phyloP scores from a whole-genome alignment of 2,797 vertebrate genomes.

The Karalla daura region DNA sequence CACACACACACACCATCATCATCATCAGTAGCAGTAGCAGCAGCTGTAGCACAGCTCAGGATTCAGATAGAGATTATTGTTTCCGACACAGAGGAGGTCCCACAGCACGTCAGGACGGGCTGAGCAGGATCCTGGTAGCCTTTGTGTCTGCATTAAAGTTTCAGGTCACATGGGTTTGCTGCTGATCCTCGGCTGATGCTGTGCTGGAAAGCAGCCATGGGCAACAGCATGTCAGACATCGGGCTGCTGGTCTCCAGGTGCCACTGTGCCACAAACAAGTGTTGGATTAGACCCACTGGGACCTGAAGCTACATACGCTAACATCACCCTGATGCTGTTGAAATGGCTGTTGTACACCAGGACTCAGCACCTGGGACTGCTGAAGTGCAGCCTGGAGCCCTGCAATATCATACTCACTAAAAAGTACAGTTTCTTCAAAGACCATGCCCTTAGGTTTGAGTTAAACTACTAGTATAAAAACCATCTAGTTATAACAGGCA shows the following conservation, averaged over 20 bases:
- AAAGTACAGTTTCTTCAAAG: background rate
- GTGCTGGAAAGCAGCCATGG: slow-evolving; percentile 84
- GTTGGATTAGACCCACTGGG: slow-evolving; percentile 78
- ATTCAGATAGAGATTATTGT: slow-evolving; percentile 48
- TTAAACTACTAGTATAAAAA: background rate
- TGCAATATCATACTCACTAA: background rate
- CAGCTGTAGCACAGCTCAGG: slow-evolving; percentile 27
- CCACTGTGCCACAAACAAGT: slow-evolving; percentile 73
- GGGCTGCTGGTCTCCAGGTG: slow-evolving; percentile 76
- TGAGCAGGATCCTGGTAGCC: slow-evolving; percentile 39
- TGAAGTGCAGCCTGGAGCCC: background rate
- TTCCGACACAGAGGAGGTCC: slow-evolving; percentile 56
- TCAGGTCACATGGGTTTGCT: slow-evolving; percentile 77
- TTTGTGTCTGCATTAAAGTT: slow-evolving; percentile 86
- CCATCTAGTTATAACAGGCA: background rate
- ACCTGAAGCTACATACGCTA: slow-evolving; percentile 62
- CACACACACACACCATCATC: background rate
- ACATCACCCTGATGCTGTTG: slow-evolving; percentile 57
- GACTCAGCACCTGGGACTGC: slow-evolving; percentile 12
- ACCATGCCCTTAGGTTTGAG: background rate
- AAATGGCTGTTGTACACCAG: slow-evolving; percentile 52
- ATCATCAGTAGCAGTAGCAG: too few relatives aligned
- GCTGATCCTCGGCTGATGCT: slow-evolving; percentile 65
- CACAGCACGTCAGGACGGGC: slow-evolving; percentile 59
- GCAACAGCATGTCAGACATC: slow-evolving; percentile 84